These are phyloP conservation scores for Cyphotilapia sp. DNA, from an alignment of 2,113 vertebrate genomes.

Conservation along the genomic window DNA sequence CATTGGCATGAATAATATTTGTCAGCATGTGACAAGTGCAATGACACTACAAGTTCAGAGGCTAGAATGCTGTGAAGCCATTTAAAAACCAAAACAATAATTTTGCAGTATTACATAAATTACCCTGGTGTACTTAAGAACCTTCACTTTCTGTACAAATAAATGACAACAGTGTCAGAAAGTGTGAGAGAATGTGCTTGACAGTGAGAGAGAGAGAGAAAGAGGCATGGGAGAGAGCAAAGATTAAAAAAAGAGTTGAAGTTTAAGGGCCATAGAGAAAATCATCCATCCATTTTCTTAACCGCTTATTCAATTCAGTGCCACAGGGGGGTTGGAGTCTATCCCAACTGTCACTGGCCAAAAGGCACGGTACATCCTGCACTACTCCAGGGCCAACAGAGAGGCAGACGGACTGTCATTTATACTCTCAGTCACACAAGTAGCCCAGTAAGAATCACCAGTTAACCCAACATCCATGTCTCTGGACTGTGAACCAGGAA, in stretches of 20 bases:
- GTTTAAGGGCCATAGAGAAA: background rate
- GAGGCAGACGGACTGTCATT: background rate
- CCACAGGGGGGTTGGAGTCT: background rate
- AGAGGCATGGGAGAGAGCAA: background rate
- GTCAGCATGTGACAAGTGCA: background rate
- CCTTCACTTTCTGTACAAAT: background rate
- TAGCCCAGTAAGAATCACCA: background rate
- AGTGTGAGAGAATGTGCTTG: background rate
- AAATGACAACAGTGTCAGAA: background rate
- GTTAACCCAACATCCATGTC: background rate
- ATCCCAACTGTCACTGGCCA: background rate
- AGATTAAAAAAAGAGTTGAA: background rate
- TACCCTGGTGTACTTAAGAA: background rate
- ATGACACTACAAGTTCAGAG: background rate
- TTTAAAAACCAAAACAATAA: background rate
- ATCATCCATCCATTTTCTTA: background rate
- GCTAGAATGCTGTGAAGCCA: background rate
- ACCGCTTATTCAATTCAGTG: background rate
- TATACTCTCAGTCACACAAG: background rate
- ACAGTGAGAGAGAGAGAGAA: background rate
- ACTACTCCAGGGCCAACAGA: background rate
- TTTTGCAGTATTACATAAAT: background rate
- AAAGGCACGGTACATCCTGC: background rate
- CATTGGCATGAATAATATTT: background rate
- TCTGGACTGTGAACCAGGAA: background rate